Evolutionary conservation across 1,140 invertebrate genomes (phyloP).

Genomic region (Diabrotica undecimpunctata): DNA sequence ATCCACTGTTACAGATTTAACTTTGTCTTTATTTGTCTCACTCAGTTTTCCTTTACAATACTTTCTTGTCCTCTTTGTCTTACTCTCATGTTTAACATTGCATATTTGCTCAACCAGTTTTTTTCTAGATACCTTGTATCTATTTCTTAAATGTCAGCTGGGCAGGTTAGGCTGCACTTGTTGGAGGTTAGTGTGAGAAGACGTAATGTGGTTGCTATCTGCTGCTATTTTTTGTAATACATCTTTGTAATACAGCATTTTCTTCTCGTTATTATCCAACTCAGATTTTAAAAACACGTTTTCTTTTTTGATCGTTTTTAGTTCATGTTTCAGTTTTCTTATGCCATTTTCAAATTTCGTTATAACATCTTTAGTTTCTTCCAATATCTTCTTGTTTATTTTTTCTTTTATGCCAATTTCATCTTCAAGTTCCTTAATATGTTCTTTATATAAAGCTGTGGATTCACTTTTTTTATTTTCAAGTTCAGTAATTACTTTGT

Average conservation of each 20-base stretch:
- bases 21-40: no score
- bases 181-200: background rate
- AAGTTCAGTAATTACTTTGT: slow-evolving; percentile 23
- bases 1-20: no score
- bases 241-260: slow-evolving; percentile 36
- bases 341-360: slow-evolving; percentile 46
- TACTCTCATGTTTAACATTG: no score
- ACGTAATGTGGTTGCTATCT: slow-evolving; percentile 31
- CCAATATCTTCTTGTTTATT: slow-evolving; percentile 47
- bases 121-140: background rate
- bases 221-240: slow-evolving; percentile 32
- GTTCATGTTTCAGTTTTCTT: slow-evolving; percentile 45
- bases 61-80: no score
- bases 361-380: slow-evolving; percentile 42
- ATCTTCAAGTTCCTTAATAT: slow-evolving; percentile 35
- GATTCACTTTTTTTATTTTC: slow-evolving; percentile 32
- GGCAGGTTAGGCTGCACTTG: background rate
- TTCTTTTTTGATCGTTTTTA: slow-evolving; percentile 46
- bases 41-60: no score
- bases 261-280: slow-evolving; percentile 41
- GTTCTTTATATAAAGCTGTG: slow-evolving; percentile 29
- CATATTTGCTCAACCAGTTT: no score
- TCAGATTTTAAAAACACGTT: slow-evolving; percentile 53
- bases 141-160: background rate
- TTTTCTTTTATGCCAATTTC: slow-evolving; percentile 38